phyloP scores from a whole-genome alignment of 2,888 invertebrate genomes.

The Eupithecia centaureata region DNA sequence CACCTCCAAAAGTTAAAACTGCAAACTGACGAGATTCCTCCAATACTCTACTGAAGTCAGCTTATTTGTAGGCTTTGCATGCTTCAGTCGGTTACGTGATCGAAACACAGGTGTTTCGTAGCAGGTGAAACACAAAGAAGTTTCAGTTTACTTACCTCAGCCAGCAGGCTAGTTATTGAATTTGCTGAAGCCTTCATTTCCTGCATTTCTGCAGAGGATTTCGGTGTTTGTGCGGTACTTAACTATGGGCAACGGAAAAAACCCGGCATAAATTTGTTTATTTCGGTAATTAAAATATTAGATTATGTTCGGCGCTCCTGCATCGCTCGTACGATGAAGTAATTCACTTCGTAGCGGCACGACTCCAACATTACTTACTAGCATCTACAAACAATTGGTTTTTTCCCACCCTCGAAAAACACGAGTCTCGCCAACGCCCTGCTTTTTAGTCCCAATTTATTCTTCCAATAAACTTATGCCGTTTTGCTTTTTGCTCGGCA shows the following conservation, averaged over 20 bases:
- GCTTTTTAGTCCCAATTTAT: constrained; percentile 81
- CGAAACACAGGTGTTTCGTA: constrained; percentile 65
- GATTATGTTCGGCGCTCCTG: constrained; percentile 59
- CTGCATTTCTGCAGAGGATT: constrained; percentile 16
- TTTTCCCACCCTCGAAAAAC: constrained; percentile 71
- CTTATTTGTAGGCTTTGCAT: constrained; percentile 39
- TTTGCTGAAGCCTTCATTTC: constrained; percentile 43
- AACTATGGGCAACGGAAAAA: constrained; percentile 49
- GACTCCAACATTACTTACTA: constrained; percentile 73
- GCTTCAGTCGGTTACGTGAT: constrained; percentile 50
- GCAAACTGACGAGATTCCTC: constrained; percentile 6
- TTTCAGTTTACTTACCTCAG: constrained; percentile 62
- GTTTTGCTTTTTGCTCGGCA: constrained; percentile 69
- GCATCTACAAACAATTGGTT: constrained; percentile 78
- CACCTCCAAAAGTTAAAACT: constrained; percentile 22
- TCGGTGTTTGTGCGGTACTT: constrained; percentile 33
- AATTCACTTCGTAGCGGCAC: constrained; percentile 72
- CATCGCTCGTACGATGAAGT: constrained; percentile 68
- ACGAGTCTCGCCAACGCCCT: constrained; percentile 63
- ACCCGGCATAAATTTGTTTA: constrained; percentile 54
- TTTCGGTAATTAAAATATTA: constrained; percentile 65
- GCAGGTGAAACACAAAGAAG: constrained; percentile 56
- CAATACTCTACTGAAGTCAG: constrained; percentile 26
- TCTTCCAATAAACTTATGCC: constrained; percentile 75
- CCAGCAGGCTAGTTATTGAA: constrained; percentile 54